Conservation (phyloP, 2,797 vertebrate species). For the Chelmon rostratus region DNA sequence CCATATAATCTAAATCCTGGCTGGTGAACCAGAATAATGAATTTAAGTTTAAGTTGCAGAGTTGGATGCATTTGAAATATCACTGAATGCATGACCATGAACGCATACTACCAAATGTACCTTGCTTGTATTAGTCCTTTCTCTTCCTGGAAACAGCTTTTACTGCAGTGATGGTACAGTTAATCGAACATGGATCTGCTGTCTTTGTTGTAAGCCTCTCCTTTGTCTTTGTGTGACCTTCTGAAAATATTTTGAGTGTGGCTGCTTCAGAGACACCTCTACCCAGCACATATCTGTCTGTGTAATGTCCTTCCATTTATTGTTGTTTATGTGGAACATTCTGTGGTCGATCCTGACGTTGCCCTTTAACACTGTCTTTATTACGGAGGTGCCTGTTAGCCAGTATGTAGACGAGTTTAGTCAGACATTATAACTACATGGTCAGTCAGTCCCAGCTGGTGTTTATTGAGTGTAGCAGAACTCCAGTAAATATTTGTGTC, state of each 20-base stretch:
- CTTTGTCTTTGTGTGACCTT: background rate
- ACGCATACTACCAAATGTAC: background rate
- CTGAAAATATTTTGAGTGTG: background rate
- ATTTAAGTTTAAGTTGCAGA: no score
- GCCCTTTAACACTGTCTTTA: background rate
- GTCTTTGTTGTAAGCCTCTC: background rate
- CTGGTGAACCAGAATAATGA: background rate
- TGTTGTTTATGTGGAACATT: background rate
- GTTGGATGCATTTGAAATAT: background rate
- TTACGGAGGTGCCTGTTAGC: background rate
- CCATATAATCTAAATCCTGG: background rate
- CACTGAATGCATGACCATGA: background rate
- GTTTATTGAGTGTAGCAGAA: slow-evolving; percentile 1
- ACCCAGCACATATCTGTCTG: background rate
- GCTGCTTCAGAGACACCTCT: background rate
- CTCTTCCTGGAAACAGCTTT: background rate
- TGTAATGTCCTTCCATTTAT: background rate
- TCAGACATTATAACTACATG: background rate
- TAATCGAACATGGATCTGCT: background rate
- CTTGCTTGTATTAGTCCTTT: no score
- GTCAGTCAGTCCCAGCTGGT: background rate
- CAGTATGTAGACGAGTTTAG: background rate
- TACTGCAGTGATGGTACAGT: background rate
- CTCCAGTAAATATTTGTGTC: slow-evolving; percentile 2
- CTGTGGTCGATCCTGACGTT: background rate